These are phyloP conservation scores for Emydocephalus ijimae DNA, from an alignment of 2,113 vertebrate species.

Conservation along the genomic window DNA sequence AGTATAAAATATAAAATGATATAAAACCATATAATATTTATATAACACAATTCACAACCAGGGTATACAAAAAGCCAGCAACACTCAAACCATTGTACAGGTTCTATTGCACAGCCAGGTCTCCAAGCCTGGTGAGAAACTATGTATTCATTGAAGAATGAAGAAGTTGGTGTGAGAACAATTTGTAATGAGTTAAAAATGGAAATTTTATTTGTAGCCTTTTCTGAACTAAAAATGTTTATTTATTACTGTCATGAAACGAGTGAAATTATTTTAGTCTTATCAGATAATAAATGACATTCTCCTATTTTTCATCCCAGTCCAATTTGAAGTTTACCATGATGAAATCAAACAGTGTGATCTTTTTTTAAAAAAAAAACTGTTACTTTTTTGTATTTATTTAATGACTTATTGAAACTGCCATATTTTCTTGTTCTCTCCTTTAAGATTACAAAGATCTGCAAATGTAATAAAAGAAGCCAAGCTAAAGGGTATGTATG, in stretches of 20 bases:
- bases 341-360: background rate
- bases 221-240: background rate
- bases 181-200: background rate
- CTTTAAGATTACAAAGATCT: slow-evolving; percentile 79
- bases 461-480: slow-evolving; percentile 84
- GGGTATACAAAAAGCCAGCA: background rate
- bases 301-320: background rate
- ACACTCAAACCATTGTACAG: background rate
- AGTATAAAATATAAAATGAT: background rate
- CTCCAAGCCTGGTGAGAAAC: background rate
- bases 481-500: slow-evolving; percentile 85
- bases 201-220: background rate
- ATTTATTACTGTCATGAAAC: background rate
- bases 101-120: background rate
- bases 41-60: background rate
- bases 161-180: background rate
- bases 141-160: background rate
- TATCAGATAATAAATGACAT: background rate
- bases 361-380: background rate
- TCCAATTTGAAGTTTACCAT: background rate
- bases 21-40: background rate
- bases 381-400: background rate
- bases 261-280: background rate
- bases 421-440: slow-evolving; percentile 29
- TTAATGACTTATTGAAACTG: background rate